Conservation (phyloP, 2,797 vertebrate genomes). For the Periophthalmus magnuspinnatus region DNA sequence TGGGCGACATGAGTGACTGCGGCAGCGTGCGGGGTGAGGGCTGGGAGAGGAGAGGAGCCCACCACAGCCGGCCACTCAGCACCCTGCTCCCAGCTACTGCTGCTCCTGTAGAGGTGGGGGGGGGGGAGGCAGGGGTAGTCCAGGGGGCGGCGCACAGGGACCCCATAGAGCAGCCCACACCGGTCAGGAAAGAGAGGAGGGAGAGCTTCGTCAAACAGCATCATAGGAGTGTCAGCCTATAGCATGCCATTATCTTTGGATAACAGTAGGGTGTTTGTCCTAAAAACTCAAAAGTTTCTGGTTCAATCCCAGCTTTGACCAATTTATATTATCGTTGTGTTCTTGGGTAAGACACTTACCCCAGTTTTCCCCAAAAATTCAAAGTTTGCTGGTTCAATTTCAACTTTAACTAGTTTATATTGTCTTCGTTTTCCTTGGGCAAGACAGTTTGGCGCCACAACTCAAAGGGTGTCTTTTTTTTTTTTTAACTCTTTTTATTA, state of each 20-base stretch:
- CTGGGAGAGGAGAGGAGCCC: conserved; percentile 49
- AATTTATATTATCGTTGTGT: too few relatives aligned
- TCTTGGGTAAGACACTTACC: too few relatives aligned
- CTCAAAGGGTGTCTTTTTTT: too few relatives aligned
- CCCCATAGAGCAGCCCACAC: conserved; percentile 16
- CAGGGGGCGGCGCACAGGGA: not conserved
- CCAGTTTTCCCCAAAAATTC: too few relatives aligned
- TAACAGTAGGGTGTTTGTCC: too few relatives aligned
- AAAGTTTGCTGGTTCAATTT: too few relatives aligned
- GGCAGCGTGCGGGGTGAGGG: conserved; percentile 74
- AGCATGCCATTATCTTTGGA: not conserved
- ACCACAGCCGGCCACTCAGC: conserved; percentile 6
- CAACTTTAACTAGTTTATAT: too few relatives aligned
- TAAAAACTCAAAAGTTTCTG: too few relatives aligned
- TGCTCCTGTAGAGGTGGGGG: not conserved
- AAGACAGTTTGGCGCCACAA: too few relatives aligned
- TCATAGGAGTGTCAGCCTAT: conserved; percentile 77
- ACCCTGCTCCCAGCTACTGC: not conserved
- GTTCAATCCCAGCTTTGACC: too few relatives aligned
- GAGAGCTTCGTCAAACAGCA: conserved; percentile 74
- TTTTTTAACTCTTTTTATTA: too few relatives aligned
- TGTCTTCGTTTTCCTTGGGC: too few relatives aligned
- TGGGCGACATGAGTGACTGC: conserved; percentile 78
- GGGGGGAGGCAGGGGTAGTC: not conserved
- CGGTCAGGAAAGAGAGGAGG: conserved; percentile 45